Evolutionary conservation across 2,888 invertebrate species (phyloP), one percentile per base, ranked within the genome.

Genomic region (Odontothrips loti): DNA sequence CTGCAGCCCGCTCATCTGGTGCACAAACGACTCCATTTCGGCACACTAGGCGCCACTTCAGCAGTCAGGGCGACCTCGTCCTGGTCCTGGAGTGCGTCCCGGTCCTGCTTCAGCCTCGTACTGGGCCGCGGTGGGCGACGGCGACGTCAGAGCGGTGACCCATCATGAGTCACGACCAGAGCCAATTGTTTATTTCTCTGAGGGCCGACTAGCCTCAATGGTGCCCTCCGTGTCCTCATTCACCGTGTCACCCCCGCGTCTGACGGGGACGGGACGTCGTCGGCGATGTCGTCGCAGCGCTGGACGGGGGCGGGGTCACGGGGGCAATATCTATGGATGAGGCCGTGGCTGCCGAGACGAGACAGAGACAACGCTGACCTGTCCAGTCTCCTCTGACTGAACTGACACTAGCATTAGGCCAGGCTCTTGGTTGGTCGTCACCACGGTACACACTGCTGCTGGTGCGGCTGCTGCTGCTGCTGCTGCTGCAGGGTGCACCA

Each of bases 191-290:
- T 75, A 23, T 75, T 75, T 75, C 23, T 23, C 68, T 1, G 20
- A 58, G 27, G 27, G 68, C 3, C 68, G 68, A 27, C 68, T 75
- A 75, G 68, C 68, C 68, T 75, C 68, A 12, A 27, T 27, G 68
- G 27, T 75, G 68, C 27, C 68, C 68, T 75, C 27, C n/a, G 23
- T 75, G 68, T 27, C 68, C 68, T 75, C 68, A 75, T 75, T 75
- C 68, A 75, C 68, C 12, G 27, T 75, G 34, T 43, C 34, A 43
- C 34, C 34, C 34, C 34, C 34, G 34, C 34, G 34, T 6, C 34
- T 43, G 34, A 43, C 34, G 34, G 34, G 34, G 34, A 6, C 34
- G 34, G 34, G 34, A 43, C 34, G 34, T 43, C 34, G 34, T 2
- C 34, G 34, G 34, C 34, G 34, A 6, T 6, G 3, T 43, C 34